Base-by-base conservation (phyloP, 2,888 invertebrate species). In the Neria commutata region DNA sequence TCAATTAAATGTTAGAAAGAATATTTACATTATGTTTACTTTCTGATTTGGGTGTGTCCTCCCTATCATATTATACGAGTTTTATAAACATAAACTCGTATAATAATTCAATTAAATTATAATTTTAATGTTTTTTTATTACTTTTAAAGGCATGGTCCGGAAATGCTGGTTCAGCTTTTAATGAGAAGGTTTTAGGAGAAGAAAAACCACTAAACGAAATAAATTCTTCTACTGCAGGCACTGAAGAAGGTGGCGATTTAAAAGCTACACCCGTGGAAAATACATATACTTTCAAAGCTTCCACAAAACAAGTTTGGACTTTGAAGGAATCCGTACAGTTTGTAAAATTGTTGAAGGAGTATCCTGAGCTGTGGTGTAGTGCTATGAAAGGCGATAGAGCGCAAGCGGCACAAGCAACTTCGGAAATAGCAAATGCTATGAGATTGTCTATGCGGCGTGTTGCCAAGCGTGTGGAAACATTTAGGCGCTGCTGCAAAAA, bases 351-450 rank as follows among this genome's bases (percentile, higher is more conserved):
- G 2, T 51, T 71, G 0, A 29, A 55, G 4, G 56, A 59, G 8
- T 60, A 69, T 26, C 58, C 58, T 0, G 55, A 60, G 17, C 53
- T 67, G 17, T 67, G 67, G 59, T 58, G 63, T 21, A 58, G 26
- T 11, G 33, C 17, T 19, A 8, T 42, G 17, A 16, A 42, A 19
- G 4, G 19, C 19, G 19, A 17, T 8, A 4, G 1, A n/a, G 25
- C 2, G 2, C 19, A 49, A 3, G 46, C 56, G n/a, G 57, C 52
- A 19, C 14, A 45, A 8, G 64, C 68, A 2, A 23, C 67, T 5
- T 55, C 64, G 42, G 48, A 64, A 1, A 67, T 72, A 23, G 65
- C 70, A 14, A 58, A 58, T 10, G 52, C 52, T 47, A 69, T 72
- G 67, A 51, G 67, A 14, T 58, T 66, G 55, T 37, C 68, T 4